Evolutionary conservation across 1,140 invertebrate species (phyloP), one percentile per base, ranked within the genome.

Genomic region (Colletes latitarsis): DNA sequence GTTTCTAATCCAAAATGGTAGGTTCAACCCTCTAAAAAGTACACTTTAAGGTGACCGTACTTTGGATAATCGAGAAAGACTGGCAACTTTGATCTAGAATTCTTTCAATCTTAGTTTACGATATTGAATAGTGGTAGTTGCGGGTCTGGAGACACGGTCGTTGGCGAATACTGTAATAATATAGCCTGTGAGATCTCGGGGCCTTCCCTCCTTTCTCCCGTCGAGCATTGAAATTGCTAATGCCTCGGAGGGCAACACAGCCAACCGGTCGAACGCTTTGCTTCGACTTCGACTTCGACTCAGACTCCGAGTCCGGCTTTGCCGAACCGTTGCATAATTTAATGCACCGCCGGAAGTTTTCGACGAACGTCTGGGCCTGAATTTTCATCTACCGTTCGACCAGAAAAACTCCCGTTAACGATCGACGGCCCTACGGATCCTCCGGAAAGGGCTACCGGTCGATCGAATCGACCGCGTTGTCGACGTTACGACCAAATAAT

Each of bases 221-320:
- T 68, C 66, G 66, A 52, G 14, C 66, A 64, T 64, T 43, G 62
- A 64, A 64, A 64, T 64, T 64, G 39, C 62, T 64, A 64, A 64
- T 64, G 17, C 14, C 39, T 9, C 12, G 10, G 62, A n/a, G 62
- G 21, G 57, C 9, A 12, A 60, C 19, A 9, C 41, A 21, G 41
- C 5, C 39, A 53, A 19, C 14, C 39, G 15, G 53, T 57, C 10
- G 21, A 55, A 41, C 52, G 53, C 39, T 57, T 43, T 30, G n/a
- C 39, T n/a, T 41, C 41, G 15, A 9, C 62, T 17, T 41, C 53
- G 39, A 71, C 14, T 71, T 71, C 43, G 53, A 9, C 10, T n/a
- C 19, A 15, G 15, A 9, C 62, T 17, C 17, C 53, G 39, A 71
- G 6, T 71, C 58, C 43, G 53, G 3, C 10, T 49, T 58, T 43